phyloP scores from a whole-genome alignment of 2,113 vertebrate genomes.

The Platycercus adscitus region DNA sequence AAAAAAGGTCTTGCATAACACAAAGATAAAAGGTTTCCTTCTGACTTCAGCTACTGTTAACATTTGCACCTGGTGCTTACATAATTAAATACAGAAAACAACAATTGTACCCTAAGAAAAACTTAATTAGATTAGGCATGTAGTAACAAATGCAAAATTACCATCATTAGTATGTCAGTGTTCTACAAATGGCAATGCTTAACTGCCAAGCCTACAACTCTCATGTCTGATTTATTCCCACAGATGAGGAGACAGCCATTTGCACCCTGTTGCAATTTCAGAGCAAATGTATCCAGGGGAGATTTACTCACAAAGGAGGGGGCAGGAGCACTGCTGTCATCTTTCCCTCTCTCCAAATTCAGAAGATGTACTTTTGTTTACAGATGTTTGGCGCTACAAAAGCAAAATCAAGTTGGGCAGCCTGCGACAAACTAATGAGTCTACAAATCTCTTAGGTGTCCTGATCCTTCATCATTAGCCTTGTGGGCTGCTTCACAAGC shows the following conservation, averaged over 20 bases:
- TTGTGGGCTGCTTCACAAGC: neutral
- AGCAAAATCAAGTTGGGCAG: neutral
- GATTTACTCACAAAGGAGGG: neutral
- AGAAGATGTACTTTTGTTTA: neutral
- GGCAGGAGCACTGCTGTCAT: neutral
- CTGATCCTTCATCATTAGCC: neutral
- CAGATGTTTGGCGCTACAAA: neutral
- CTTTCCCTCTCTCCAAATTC: neutral
- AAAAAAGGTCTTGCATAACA: neutral
- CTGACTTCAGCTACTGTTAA: constrained; percentile 45
- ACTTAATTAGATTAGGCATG: constrained; percentile 50
- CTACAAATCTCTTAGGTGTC: neutral
- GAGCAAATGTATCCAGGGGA: neutral
- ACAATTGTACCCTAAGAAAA: constrained; percentile 43
- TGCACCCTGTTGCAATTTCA: neutral
- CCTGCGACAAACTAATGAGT: neutral
- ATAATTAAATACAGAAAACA: constrained; percentile 49
- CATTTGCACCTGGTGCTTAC: constrained; percentile 56
- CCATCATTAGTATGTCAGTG: constrained; percentile 45
- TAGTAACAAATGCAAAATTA: constrained; percentile 55
- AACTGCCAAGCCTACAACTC: constrained; percentile 30
- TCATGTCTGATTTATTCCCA: constrained; percentile 35
- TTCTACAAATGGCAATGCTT: constrained; percentile 27
- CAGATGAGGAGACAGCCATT: neutral
- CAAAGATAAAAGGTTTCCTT: constrained; percentile 42